Conservation (phyloP, 2,113 vertebrate species). For the Polypterus senegalus region DNA sequence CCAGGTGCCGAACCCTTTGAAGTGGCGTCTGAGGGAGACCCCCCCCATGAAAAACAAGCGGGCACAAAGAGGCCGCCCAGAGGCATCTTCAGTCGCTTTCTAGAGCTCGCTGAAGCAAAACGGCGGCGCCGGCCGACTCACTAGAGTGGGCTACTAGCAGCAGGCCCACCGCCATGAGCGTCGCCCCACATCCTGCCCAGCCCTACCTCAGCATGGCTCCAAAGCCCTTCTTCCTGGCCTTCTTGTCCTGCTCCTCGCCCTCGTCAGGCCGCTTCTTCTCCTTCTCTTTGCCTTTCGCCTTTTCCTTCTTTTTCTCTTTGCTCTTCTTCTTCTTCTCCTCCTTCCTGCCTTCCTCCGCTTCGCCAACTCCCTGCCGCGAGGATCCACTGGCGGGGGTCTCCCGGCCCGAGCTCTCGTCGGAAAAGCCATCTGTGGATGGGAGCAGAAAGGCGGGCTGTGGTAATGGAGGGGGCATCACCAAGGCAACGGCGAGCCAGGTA, state of each 20-base stretch:
- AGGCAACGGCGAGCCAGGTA: no score
- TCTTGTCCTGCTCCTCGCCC: conserved; percentile 71
- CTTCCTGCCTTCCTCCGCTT: conserved; percentile 44
- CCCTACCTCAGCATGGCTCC: conserved; percentile 74
- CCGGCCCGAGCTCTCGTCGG: conserved; percentile 77
- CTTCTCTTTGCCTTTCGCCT: conserved; percentile 68
- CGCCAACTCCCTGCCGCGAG: conserved; percentile 41
- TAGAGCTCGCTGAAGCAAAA: no score
- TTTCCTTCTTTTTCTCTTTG: conserved; percentile 75
- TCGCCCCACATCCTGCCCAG: no score
- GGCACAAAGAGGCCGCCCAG: no score
- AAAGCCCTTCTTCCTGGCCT: conserved; percentile 79
- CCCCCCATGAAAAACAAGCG: no score
- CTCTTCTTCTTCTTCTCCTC: conserved; percentile 68
- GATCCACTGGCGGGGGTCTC: conserved; percentile 67
- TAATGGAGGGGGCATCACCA: no score
- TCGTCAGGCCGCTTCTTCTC: conserved; percentile 74
- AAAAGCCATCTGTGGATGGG: conserved; percentile 56
- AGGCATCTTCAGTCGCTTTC: no score
- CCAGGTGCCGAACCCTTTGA: no score
- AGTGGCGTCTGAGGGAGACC: no score
- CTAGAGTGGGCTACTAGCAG: no score
- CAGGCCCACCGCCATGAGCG: not conserved
- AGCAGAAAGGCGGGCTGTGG: conserved; percentile 23
- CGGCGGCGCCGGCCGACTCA: no score